phyloP scores from a whole-genome alignment of 1,140 invertebrate species.

The Papilio dardanus region DNA sequence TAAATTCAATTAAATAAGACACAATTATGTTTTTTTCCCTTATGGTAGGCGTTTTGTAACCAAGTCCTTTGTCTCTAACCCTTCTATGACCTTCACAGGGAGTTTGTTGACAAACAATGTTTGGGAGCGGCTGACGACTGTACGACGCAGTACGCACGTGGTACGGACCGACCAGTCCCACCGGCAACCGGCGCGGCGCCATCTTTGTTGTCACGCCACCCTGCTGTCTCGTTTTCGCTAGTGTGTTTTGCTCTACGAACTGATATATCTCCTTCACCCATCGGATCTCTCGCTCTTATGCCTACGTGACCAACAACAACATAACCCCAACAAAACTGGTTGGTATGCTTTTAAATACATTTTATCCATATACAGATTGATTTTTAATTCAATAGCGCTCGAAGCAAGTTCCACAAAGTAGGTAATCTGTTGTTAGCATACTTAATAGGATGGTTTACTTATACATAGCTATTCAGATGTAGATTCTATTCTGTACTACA shows the following conservation, averaged over 20 bases:
- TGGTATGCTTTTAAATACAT: constrained; percentile 41
- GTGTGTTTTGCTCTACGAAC: constrained; percentile 44
- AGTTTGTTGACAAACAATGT: constrained; percentile 80
- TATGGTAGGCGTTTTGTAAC: constrained; percentile 56
- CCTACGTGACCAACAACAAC: constrained; percentile 78
- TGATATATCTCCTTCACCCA: constrained; percentile 48
- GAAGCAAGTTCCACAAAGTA: constrained; percentile 44
- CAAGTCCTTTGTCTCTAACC: constrained; percentile 68
- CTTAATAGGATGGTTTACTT: constrained; percentile 21
- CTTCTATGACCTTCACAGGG: constrained; percentile 75
- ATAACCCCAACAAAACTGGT: constrained; percentile 61
- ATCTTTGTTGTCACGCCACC: constrained; percentile 81
- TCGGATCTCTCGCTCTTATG: constrained; percentile 57
- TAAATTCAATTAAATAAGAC: no score
- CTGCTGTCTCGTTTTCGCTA: constrained; percentile 54
- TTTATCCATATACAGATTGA: constrained; percentile 32
- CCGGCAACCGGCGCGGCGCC: constrained; percentile 78
- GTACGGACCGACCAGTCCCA: constrained; percentile 20
- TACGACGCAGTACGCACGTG: constrained; percentile 74
- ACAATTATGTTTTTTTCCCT: constrained; percentile 41
- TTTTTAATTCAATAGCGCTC: constrained; percentile 41
- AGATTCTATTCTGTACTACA: neutral
- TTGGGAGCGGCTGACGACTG: constrained; percentile 63
- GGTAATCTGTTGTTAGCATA: constrained; percentile 24
- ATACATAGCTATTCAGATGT: constrained; percentile 33